A percentile compares a stretch with the other conserved stretches of the same genome.
Conservation (phyloP, 2,888 invertebrate species). For the Prosopocoilus inquinatus region DNA sequence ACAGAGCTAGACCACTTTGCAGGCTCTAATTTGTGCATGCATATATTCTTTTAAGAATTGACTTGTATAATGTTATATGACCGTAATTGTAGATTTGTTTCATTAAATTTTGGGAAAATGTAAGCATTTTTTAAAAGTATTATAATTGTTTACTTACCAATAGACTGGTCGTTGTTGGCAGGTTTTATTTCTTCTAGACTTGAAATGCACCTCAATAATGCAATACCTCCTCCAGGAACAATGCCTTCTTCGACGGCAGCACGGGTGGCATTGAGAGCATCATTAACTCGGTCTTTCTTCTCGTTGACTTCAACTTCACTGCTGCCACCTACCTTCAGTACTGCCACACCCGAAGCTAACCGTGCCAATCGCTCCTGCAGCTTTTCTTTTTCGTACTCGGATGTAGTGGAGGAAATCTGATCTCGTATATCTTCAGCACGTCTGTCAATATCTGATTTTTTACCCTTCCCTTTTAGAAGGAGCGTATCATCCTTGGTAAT, state of each 20-base stretch:
- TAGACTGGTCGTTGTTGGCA: slow-evolving; percentile 48
- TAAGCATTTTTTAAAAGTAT: no score
- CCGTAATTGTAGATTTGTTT: no score
- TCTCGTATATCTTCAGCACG: slow-evolving; percentile 50
- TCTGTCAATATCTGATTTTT: slow-evolving; percentile 47
- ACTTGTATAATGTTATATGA: no score
- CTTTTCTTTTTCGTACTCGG: slow-evolving; percentile 54
- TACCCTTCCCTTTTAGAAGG: slow-evolving; percentile 49
- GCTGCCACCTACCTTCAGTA: slow-evolving; percentile 53
- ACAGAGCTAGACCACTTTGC: slow-evolving; percentile 14
- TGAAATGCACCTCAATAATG: slow-evolving; percentile 48
- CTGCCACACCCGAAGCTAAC: slow-evolving; percentile 53
- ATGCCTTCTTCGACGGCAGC: slow-evolving; percentile 56
- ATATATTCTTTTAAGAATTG: no score
- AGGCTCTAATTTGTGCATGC: slow-evolving; percentile 24
- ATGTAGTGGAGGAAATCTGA: slow-evolving; percentile 50
- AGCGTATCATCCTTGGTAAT: slow-evolving; percentile 55
- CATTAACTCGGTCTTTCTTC: slow-evolving; percentile 53
- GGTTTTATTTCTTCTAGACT: slow-evolving; percentile 44
- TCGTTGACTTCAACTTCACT: slow-evolving; percentile 55
- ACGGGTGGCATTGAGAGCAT: slow-evolving; percentile 53
- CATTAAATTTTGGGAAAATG: no score
- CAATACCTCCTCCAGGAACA: slow-evolving; percentile 54
- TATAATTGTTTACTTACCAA: slow-evolving; percentile 35
- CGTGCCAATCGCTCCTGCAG: slow-evolving; percentile 53